Percentiles rank a stretch among this genome's conserved stretches.
Conservation (phyloP, 2,888 invertebrate species). For the Branchellion lobata region DNA sequence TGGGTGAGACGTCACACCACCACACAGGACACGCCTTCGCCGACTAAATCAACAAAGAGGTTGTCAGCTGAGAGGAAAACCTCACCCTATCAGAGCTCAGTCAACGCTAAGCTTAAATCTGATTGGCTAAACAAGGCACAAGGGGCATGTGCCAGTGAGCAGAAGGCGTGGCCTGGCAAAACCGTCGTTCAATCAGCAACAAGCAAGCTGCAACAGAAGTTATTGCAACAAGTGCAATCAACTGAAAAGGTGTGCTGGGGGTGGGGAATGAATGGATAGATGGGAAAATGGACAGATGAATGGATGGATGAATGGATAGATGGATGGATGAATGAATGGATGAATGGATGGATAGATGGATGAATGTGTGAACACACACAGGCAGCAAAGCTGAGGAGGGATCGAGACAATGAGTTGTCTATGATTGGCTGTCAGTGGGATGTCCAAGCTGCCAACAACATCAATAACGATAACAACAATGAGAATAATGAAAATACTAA, state of each 20-base stretch:
- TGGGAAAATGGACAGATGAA: too few species aligned
- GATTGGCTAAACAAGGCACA: not conserved
- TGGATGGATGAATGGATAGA: too few species aligned
- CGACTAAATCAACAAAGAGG: not conserved
- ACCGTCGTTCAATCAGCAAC: not conserved
- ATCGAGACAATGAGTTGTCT: not conserved
- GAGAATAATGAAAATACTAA: not conserved
- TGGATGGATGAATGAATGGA: too few species aligned
- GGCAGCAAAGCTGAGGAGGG: not conserved
- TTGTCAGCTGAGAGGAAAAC: not conserved
- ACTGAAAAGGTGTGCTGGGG: not conserved
- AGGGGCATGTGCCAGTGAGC: not conserved
- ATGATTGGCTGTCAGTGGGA: slow-evolving; percentile 10
- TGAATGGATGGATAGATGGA: too few species aligned
- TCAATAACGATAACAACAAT: too few species aligned
- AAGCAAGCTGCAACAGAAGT: not conserved
- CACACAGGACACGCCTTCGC: not conserved
- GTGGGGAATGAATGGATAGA: too few species aligned
- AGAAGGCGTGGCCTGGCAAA: not conserved
- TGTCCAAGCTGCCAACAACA: not conserved
- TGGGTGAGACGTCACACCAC: not conserved
- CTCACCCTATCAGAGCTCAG: slow-evolving; percentile 4
- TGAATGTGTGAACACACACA: not conserved
- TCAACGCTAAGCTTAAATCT: not conserved
- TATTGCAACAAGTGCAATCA: slow-evolving; percentile 15